phyloP scores from a whole-genome alignment of 2,888 invertebrate species.

The Pseudococcus jackbeardsleyi region DNA sequence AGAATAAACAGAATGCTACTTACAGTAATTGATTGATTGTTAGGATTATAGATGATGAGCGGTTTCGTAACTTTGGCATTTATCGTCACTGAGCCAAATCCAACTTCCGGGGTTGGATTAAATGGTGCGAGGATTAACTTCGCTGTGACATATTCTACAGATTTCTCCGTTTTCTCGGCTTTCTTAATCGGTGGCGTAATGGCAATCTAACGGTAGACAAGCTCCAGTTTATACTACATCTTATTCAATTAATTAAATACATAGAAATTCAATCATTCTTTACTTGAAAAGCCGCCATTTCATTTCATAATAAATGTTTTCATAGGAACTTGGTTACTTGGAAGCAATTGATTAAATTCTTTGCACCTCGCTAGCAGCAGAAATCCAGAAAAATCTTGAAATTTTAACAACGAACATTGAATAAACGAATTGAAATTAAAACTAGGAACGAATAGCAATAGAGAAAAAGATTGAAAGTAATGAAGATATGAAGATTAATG shows the following conservation, averaged over 20 bases:
- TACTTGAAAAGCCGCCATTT: constrained; percentile 3
- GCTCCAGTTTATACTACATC: neutral
- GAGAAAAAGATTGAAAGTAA: no score
- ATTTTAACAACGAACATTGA: no score
- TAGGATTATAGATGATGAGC: constrained; percentile 48
- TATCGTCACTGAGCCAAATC: constrained; percentile 56
- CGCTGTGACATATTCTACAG: constrained; percentile 10
- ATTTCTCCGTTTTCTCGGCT: neutral
- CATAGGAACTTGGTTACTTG: no score
- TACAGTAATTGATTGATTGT: constrained; percentile 11
- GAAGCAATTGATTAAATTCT: no score
- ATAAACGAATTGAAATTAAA: no score
- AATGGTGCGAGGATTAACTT: constrained; percentile 50
- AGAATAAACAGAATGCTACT: neutral
- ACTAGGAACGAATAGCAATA: no score
- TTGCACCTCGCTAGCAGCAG: no score
- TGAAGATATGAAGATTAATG: no score
- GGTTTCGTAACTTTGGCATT: constrained; percentile 43
- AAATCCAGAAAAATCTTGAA: no score
- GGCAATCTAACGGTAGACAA: neutral
- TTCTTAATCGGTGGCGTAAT: neutral
- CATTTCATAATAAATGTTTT: neutral
- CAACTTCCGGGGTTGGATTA: constrained; percentile 51
- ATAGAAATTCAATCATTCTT: neutral
- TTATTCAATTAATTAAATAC: neutral